Conservation (phyloP, 1,140 invertebrate genomes). For the Ridgeia piscesae region DNA sequence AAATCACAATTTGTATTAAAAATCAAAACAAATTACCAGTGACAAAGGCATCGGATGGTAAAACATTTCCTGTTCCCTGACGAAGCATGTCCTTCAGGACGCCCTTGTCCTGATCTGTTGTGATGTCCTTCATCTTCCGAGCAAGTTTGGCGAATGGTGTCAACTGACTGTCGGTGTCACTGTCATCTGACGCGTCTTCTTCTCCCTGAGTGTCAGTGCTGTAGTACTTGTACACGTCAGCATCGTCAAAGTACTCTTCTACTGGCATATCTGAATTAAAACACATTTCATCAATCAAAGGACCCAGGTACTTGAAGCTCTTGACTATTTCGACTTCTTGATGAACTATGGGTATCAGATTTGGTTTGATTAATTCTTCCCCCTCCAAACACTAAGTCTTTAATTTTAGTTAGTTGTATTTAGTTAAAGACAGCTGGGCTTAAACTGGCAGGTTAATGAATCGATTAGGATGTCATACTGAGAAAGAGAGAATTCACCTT, state of each 20-base stretch:
- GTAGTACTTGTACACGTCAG: background rate
- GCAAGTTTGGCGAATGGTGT: conserved; percentile 1
- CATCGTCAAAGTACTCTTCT: background rate
- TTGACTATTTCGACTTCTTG: too few relatives aligned
- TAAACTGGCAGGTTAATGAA: too few relatives aligned
- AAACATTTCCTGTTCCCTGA: background rate
- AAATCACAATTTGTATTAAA: background rate
- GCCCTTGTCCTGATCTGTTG: background rate
- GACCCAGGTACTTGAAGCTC: too few relatives aligned
- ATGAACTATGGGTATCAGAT: too few relatives aligned
- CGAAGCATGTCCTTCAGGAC: conserved; percentile 2
- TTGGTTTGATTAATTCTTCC: too few relatives aligned
- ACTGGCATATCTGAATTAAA: background rate
- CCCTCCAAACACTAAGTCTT: too few relatives aligned
- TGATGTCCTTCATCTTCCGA: conserved; percentile 1
- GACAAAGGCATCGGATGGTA: background rate
- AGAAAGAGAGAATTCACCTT: too few relatives aligned
- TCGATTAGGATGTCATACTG: too few relatives aligned
- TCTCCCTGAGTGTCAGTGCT: background rate
- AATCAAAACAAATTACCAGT: conserved; percentile 4
- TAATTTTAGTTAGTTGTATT: too few relatives aligned
- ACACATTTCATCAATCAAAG: too few relatives aligned
- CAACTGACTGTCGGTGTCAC: conserved; percentile 9
- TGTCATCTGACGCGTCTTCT: background rate
- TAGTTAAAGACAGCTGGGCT: too few relatives aligned